Evolutionary conservation across 2,113 vertebrate species (phyloP).

Genomic region (Leptosomus discolor): DNA sequence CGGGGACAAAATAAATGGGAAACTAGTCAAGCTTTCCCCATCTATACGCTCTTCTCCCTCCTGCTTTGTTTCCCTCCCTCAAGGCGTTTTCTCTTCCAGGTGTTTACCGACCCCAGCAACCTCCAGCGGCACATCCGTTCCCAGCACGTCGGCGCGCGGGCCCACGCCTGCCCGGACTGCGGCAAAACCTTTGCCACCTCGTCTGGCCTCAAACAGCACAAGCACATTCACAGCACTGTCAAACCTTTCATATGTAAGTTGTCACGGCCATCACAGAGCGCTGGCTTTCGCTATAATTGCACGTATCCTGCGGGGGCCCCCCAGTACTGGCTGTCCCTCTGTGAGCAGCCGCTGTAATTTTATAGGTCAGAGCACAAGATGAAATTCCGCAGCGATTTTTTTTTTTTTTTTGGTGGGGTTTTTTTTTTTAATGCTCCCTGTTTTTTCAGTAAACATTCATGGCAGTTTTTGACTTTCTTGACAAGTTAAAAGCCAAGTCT

Average conservation of each 20-base stretch:
- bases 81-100: slow-evolving; percentile 60
- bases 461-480: slow-evolving; percentile 25
- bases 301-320: slow-evolving; percentile 60
- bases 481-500: slow-evolving; percentile 47
- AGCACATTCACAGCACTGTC: slow-evolving; percentile 99
- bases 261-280: slow-evolving; percentile 65
- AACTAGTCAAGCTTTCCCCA: fast-evolving
- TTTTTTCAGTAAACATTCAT: slow-evolving; percentile 21
- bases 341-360: slow-evolving; percentile 45
- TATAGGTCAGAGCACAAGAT: slow-evolving; percentile 54
- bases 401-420: not conserved
- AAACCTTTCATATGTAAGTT: slow-evolving; percentile 99
- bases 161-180: slow-evolving; percentile 97
- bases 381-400: not conserved
- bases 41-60: fast-evolving
- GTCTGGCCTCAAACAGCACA: slow-evolving; percentile 98
- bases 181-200: slow-evolving; percentile 99
- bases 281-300: slow-evolving; percentile 53
- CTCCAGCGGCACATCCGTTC: slow-evolving; percentile 98
- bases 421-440: not conserved
- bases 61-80: fast-evolving
- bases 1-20: no score
- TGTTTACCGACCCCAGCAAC: slow-evolving; percentile 99
- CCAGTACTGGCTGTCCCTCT: slow-evolving; percentile 22
- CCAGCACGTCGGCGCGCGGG: slow-evolving; percentile 93